Evolutionary conservation across 2,113 vertebrate genomes (phyloP).

Genomic region (Mesocricetus auratus): DNA sequence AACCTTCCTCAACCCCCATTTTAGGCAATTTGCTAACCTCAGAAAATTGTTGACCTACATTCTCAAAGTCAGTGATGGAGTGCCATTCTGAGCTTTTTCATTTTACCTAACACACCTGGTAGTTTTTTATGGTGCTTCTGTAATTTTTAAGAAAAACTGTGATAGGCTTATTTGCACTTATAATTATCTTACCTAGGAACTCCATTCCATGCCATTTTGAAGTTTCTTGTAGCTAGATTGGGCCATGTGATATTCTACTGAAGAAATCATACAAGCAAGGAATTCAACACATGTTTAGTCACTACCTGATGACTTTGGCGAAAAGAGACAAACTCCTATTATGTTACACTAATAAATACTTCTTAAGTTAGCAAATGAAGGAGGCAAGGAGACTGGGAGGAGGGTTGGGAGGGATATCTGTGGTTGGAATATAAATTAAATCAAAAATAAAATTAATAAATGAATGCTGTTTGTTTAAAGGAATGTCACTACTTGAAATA

Average conservation of each 20-base stretch:
- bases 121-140: not conserved
- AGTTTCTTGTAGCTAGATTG: not conserved
- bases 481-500: not conserved
- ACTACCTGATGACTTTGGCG: not conserved
- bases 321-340: not conserved
- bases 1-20: too few relatives aligned
- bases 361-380: not conserved
- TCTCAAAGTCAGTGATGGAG: not conserved
- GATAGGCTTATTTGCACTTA: not conserved
- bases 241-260: not conserved
- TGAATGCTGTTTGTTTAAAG: not conserved
- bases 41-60: too few relatives aligned
- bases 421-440: too few relatives aligned
- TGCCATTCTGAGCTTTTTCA: not conserved
- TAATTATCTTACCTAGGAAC: not conserved
- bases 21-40: too few relatives aligned
- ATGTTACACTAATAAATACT: not conserved
- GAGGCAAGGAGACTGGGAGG: too few relatives aligned
- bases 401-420: too few relatives aligned
- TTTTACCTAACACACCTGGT: not conserved
- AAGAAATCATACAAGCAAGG: not conserved
- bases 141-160: not conserved
- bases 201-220: not conserved
- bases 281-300: not conserved
- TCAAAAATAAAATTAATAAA: not conserved